A percentile compares a stretch with the other conserved stretches of the same genome.
Conservation (phyloP, 2,888 invertebrate species). For the Xestobium rufovillosum region DNA sequence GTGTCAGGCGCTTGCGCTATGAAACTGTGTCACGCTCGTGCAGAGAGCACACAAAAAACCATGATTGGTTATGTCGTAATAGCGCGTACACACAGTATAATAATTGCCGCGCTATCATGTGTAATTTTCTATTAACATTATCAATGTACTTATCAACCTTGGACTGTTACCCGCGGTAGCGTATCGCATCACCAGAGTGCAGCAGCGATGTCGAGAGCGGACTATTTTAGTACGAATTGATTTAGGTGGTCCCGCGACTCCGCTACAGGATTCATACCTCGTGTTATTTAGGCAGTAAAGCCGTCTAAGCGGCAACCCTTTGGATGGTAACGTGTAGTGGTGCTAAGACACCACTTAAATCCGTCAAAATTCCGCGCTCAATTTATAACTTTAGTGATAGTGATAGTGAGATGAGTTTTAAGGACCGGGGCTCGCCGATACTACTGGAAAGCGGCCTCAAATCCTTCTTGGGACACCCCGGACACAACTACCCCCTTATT, state of each 20-base stretch:
- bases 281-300: conserved; percentile 33
- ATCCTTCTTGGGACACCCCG: conserved; percentile 77
- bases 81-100: conserved; percentile 28
- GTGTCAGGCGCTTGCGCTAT: conserved; percentile 10
- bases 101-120: conserved; percentile 33
- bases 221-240: conserved; percentile 44
- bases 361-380: conserved; percentile 44
- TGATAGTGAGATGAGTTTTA: conserved; percentile 76
- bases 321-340: too few relatives aligned
- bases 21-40: conserved; percentile 16
- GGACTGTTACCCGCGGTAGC: conserved; percentile 39
- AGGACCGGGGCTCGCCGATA: conserved; percentile 78
- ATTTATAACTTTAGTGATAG: conserved; percentile 43
- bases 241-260: conserved; percentile 29
- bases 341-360: conserved; percentile 25
- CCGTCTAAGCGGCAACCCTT: too few relatives aligned
- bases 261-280: too few relatives aligned
- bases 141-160: conserved; percentile 41
- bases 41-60: conserved; percentile 13
- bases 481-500: conserved; percentile 70
- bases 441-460: conserved; percentile 82
- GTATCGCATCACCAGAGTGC: conserved; percentile 36
- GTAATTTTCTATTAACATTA: conserved; percentile 33
- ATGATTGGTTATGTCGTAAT: conserved; percentile 37
- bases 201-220: conserved; percentile 39